These are phyloP conservation scores for Macrophya annulata DNA, from an alignment of 2,888 invertebrate species.

Conservation along the genomic window DNA sequence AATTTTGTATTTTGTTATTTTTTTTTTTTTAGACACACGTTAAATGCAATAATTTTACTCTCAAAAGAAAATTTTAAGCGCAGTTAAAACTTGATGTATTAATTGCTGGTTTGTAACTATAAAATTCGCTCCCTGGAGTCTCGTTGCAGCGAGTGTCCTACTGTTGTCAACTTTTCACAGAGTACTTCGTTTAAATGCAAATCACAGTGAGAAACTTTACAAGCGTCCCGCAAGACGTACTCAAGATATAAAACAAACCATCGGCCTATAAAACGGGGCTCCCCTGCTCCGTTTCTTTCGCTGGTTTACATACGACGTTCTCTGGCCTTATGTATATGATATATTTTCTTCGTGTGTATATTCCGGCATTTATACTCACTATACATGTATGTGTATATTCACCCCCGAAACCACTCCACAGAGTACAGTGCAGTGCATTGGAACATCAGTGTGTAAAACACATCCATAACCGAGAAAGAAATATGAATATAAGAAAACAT, in stretches of 20 bases:
- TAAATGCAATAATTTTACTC: neutral
- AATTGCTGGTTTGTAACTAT: slow-evolving; percentile 19
- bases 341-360: neutral
- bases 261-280: slow-evolving; percentile 48
- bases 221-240: slow-evolving; percentile 46
- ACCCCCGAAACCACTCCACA: neutral
- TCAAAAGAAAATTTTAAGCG: neutral
- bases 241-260: slow-evolving; percentile 55
- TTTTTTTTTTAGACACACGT: too few species aligned
- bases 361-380: neutral
- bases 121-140: slow-evolving; percentile 34
- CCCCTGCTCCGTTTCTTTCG: slow-evolving; percentile 26
- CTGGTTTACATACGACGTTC: neutral
- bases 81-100: slow-evolving; percentile 34
- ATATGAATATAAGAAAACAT: slow-evolving; percentile 16
- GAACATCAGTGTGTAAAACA: neutral
- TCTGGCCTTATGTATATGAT: neutral
- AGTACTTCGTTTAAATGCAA: slow-evolving; percentile 69
- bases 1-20: too few species aligned
- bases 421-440: neutral
- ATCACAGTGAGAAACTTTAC: slow-evolving; percentile 61
- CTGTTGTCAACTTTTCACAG: slow-evolving; percentile 54
- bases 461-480: neutral
- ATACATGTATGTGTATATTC: neutral
- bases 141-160: slow-evolving; percentile 26